Evolutionary conservation across 2,888 invertebrate species (phyloP).

Genomic region (Cosmia trapezina): DNA sequence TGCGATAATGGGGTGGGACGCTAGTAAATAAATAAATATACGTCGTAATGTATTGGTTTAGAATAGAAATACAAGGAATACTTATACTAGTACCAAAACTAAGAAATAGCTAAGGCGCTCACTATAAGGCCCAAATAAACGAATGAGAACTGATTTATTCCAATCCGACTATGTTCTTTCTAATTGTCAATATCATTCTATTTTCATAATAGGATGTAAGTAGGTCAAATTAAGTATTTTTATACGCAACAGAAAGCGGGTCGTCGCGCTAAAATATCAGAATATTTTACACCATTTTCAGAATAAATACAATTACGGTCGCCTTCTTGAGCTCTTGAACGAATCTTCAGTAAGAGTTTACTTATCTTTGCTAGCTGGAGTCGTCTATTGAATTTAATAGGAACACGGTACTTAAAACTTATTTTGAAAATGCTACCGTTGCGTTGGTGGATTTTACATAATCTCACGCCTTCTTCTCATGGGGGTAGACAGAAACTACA

Average conservation of each 20-base stretch:
- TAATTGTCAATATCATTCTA: neutral
- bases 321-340: slow-evolving; percentile 12
- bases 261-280: slow-evolving; percentile 11
- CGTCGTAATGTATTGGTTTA: neutral
- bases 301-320: slow-evolving; percentile 13
- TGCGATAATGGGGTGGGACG: no score
- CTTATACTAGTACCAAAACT: neutral
- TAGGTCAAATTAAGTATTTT: slow-evolving; percentile 26
- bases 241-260: neutral
- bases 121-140: neutral
- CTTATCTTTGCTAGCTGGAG: slow-evolving; percentile 1
- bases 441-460: neutral
- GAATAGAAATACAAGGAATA: slow-evolving; percentile 7
- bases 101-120: neutral
- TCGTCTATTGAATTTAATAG: slow-evolving; percentile 3
- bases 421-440: neutral
- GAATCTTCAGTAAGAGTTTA: slow-evolving; percentile 1
- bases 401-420: neutral
- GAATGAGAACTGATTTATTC: neutral
- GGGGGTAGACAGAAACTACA: no score
- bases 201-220: slow-evolving; percentile 7
- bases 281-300: slow-evolving; percentile 10
- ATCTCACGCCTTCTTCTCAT: no score
- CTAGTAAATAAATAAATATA: neutral
- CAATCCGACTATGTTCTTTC: no score